A percentile compares a stretch with the other conserved stretches of the same genome.
phyloP scores from a whole-genome alignment of 2,113 vertebrate genomes.

The Paramisgurnus dabryanus region DNA sequence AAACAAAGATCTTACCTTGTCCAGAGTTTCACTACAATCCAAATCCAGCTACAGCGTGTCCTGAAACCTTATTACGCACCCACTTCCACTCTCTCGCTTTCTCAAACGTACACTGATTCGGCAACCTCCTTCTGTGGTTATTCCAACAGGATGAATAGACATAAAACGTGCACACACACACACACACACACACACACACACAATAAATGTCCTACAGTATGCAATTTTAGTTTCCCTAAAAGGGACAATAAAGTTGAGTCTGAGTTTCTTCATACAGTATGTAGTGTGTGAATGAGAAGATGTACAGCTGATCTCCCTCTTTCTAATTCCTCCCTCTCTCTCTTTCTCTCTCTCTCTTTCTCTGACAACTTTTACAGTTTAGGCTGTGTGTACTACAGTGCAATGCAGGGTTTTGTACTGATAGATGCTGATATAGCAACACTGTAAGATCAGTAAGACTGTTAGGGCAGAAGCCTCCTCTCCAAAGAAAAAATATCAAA shows the following conservation, averaged over 20 bases:
- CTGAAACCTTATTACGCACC: too few relatives aligned
- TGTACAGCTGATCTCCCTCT: too few relatives aligned
- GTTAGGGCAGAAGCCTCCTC: too few relatives aligned
- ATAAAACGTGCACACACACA: neutral
- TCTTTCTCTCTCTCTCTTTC: neutral
- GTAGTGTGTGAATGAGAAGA: constrained; percentile 5
- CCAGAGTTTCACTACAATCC: neutral
- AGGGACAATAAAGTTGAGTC: too few relatives aligned
- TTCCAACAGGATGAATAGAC: neutral
- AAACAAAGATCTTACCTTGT: neutral
- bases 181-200: constrained; percentile 2
- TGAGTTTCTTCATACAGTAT: constrained; percentile 1
- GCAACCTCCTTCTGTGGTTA: neutral
- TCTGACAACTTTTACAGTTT: neutral
- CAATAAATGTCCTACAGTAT: neutral
- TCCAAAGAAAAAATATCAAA: too few relatives aligned
- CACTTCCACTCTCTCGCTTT: neutral
- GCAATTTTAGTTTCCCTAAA: neutral
- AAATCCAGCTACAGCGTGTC: neutral
- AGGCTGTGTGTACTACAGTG: too few relatives aligned
- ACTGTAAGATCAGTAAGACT: too few relatives aligned
- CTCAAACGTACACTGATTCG: neutral
- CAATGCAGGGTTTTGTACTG: too few relatives aligned
- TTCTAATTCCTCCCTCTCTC: neutral
- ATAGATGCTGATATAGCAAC: neutral